Evolutionary conservation across 2,888 invertebrate genomes (phyloP), one percentile per base, ranked within the genome.

Genomic region (Marasmarcha lunaedactyla): DNA sequence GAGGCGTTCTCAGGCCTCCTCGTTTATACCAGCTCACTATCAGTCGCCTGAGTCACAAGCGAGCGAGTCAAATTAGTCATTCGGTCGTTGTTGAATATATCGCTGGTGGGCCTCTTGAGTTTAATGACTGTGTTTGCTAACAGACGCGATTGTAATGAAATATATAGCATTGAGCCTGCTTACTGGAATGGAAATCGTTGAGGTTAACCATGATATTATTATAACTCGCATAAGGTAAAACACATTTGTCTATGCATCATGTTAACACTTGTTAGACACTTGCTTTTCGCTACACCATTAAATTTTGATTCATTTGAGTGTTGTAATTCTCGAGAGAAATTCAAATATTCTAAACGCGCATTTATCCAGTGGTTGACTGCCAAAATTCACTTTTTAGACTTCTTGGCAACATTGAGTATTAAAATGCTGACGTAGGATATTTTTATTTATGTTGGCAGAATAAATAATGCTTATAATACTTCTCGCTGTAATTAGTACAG

Each of bases 11-110:
- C 25, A 12, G 26, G 33, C 35, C 40, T 45, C 51, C 43, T 50
- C 54, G 59, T 59, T 60, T 46, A 52, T 52, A 55, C 63, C 56
- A 58, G 61, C 59, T 67, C 64, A 66, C 62, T 65, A 54, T 55
- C 56, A 48, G 55, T 44, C 45, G 48, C 41, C 38, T 54, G 55
- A 52, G 43, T 56, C 54, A 51, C 42, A 40, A 42, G 34, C 44
- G 41, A 39, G 39, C 30, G 39, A 41, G 44, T 43, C 49, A 49
- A 53, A 45, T 55, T 55, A 49, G 47, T 45, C 48, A 49, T 44
- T 42, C 38, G 41, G 35, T 46, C 54, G 52, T 52, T 55, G 54
- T 52, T 42, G 45, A 39, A 30, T 10, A n/a, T 30, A 4, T 4
- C 30, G 26, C 12, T 25, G n/a, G 26, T 37, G 36, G 36, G 36